Evolutionary conservation across 1,140 invertebrate species (phyloP).

Genomic region (Calliopsis andreniformis): DNA sequence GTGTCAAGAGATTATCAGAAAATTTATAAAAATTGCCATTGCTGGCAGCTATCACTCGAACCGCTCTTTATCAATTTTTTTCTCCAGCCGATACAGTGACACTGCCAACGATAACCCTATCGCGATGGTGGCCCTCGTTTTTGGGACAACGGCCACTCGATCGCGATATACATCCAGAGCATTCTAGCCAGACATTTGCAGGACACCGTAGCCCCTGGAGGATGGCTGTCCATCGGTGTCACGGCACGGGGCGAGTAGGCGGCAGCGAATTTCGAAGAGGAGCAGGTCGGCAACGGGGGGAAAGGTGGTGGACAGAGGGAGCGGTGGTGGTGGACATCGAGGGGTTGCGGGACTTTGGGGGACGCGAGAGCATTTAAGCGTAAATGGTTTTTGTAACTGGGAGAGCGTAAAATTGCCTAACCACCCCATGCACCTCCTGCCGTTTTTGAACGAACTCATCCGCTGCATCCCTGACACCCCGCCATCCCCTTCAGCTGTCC

Average conservation of each 20-base stretch:
- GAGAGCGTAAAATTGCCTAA: conserved; percentile 81
- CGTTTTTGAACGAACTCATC: conserved; percentile 72
- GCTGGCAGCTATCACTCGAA: no score
- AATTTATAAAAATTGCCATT: no score
- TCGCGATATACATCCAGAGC: conserved; percentile 48
- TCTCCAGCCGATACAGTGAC: neutral
- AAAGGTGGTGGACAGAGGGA: conserved; percentile 44
- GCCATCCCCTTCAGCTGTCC: conserved; percentile 35
- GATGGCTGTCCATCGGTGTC: conserved; percentile 65
- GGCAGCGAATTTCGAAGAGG: conserved; percentile 54
- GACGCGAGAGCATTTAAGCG: conserved; percentile 79
- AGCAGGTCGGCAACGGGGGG: conserved; percentile 14
- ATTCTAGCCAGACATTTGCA: conserved; percentile 54
- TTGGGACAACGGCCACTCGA: conserved; percentile 44
- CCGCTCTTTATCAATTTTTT: conserved; percentile 50
- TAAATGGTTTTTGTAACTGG: conserved; percentile 81
- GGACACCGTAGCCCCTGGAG: conserved; percentile 64
- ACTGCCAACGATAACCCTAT: conserved; percentile 43
- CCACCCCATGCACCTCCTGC: conserved; percentile 74
- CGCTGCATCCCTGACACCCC: conserved; percentile 46
- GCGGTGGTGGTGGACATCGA: conserved; percentile 51
- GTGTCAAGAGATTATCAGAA: no score
- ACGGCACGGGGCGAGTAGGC: conserved; percentile 57
- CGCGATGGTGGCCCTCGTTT: conserved; percentile 40
- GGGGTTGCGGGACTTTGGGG: conserved; percentile 70